Conservation (phyloP, 2,888 invertebrate genomes). For the Lasioglossum vierecki region DNA sequence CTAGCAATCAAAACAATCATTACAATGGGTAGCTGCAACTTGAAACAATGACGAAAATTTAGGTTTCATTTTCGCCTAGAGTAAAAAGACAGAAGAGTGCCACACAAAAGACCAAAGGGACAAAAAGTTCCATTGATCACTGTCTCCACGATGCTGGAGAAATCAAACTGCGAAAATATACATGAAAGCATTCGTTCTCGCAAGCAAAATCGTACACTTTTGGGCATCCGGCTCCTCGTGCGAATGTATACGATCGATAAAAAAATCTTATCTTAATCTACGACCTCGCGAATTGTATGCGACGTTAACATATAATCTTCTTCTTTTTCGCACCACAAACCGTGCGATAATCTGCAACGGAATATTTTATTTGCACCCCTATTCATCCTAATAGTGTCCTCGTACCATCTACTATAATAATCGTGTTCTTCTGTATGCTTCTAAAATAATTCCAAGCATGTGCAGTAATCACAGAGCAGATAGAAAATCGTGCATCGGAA, state of each 20-base stretch:
- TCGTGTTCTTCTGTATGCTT: not conserved
- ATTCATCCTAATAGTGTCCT: not conserved
- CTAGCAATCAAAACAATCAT: not conserved
- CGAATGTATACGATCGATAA: conserved; percentile 36
- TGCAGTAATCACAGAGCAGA: not conserved
- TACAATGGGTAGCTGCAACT: not conserved
- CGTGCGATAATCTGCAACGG: conserved; percentile 27
- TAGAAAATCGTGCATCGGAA: not conserved
- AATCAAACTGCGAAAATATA: not conserved
- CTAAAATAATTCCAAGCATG: not conserved
- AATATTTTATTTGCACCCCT: conserved; percentile 29
- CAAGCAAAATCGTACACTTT: conserved; percentile 26
- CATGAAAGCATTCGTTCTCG: not conserved
- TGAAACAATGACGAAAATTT: not conserved
- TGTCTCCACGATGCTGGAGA: not conserved
- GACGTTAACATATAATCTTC: conserved; percentile 4
- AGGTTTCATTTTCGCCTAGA: not conserved
- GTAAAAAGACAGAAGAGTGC: not conserved
- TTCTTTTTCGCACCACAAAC: conserved; percentile 3
- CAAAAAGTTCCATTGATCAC: not conserved
- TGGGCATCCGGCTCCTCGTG: conserved; percentile 6
- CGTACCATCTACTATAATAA: not conserved
- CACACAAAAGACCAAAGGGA: not conserved
- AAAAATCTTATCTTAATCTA: conserved; percentile 54
- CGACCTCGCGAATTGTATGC: conserved; percentile 40